A percentile compares a stretch with the other conserved stretches of the same genome.
phyloP scores from a whole-genome alignment of 2,797 vertebrate species.

The Ciconia nigra region DNA sequence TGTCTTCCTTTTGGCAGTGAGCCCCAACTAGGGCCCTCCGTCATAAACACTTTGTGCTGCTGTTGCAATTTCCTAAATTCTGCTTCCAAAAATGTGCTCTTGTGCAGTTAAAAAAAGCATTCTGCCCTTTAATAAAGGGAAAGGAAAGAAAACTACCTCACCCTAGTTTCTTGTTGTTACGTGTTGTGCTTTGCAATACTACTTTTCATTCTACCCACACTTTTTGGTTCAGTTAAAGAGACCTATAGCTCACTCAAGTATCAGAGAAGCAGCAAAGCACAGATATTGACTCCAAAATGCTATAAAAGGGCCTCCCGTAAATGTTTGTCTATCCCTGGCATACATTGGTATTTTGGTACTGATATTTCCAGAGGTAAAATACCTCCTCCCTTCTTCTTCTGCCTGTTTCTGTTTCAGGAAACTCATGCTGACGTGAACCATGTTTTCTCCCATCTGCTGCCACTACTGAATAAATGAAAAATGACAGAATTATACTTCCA shows the following conservation, averaged over 20 bases:
- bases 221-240: background rate
- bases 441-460: slow-evolving; percentile 70
- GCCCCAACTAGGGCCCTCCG: background rate
- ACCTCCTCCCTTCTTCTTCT: slow-evolving; percentile 39
- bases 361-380: slow-evolving; percentile 63
- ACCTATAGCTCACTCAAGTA: background rate
- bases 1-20: background rate
- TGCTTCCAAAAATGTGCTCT: background rate
- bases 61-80: background rate
- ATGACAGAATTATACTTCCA: slow-evolving; percentile 72
- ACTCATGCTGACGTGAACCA: slow-evolving; percentile 68
- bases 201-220: background rate
- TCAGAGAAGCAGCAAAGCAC: background rate
- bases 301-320: background rate
- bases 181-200: background rate
- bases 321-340: background rate
- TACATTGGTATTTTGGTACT: background rate
- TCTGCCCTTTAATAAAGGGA: background rate
- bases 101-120: background rate
- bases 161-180: background rate
- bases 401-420: slow-evolving; percentile 67
- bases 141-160: background rate
- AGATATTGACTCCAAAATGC: background rate
- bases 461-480: slow-evolving; percentile 70
- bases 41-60: background rate